phyloP scores from a whole-genome alignment of 2,888 invertebrate genomes.

The Napeogenes sylphis region DNA sequence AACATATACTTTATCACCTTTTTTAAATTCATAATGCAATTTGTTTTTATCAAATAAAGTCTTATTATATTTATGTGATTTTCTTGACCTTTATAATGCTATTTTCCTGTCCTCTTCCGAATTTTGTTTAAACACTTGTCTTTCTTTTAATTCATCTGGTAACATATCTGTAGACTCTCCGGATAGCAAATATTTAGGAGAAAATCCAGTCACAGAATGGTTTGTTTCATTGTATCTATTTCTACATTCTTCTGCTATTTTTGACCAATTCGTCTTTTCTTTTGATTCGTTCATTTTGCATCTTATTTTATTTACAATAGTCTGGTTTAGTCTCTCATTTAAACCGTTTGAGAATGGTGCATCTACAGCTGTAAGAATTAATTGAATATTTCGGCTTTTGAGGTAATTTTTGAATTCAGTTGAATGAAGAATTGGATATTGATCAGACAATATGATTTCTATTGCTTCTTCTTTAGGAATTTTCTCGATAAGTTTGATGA shows the following conservation, averaged over 20 bases:
- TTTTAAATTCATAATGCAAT: slow-evolving; percentile 26
- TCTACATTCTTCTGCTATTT: neutral
- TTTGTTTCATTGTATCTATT: slow-evolving; percentile 24
- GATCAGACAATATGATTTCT: slow-evolving; percentile 25
- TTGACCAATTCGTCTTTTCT: neutral
- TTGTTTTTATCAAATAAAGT: slow-evolving; percentile 26
- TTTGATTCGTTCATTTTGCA: too few relatives aligned
- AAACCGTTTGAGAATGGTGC: too few relatives aligned
- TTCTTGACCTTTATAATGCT: slow-evolving; percentile 32
- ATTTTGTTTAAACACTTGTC: slow-evolving; percentile 3
- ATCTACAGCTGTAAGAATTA: too few relatives aligned
- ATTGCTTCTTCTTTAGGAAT: too few relatives aligned
- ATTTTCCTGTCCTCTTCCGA: slow-evolving; percentile 27
- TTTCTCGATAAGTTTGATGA: too few relatives aligned
- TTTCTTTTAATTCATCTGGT: slow-evolving; percentile 13
- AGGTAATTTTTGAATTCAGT: slow-evolving; percentile 19
- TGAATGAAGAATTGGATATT: slow-evolving; percentile 23
- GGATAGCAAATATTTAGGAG: slow-evolving; percentile 32
- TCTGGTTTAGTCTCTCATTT: too few relatives aligned
- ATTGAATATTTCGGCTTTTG: too few relatives aligned
- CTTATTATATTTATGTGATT: slow-evolving; percentile 32
- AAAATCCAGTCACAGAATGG: slow-evolving; percentile 37
- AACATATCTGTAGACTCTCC: slow-evolving; percentile 7
- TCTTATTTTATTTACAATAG: too few relatives aligned
- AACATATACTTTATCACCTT: slow-evolving; percentile 31